Evolutionary conservation across 1,140 invertebrate species (phyloP), one percentile per base, ranked within the genome.

Genomic region (Cherax destructor): DNA sequence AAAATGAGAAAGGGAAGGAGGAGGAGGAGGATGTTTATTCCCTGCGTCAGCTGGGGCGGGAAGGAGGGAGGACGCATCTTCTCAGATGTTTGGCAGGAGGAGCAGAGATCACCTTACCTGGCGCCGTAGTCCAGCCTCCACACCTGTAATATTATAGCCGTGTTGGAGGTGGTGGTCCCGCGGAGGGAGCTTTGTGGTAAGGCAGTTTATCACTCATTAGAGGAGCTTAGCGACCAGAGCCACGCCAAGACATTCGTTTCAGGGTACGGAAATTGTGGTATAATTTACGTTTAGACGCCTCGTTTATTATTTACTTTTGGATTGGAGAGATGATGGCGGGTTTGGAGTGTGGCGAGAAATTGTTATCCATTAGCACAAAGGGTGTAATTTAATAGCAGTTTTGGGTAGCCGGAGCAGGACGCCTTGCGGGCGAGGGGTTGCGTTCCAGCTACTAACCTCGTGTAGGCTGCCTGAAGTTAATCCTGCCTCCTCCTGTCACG

Each of bases 61-160:
- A 59, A 56, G 56, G 80, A 59, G 81, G 49, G 59, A 21, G 18
- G 24, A 21, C 4, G 69, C 59, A 83, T 61, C 81, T 69, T 83
- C 59, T 83, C 81, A 69, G 56, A 61, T 83, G 80, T 83, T 83
- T 83, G 80, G 80, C 56, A 56, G 80, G 80, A 61, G 30, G 80
- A 61, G 56, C n/a, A 59, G 59, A 47, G 81, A 83, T 83, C 81
- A 69, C 30, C 49, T 83, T 83, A 83, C 81, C 59, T 69, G 41
- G 59, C 81, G n/a, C 81, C 61, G 24, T 69, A 24, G 18, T 16
- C 49, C 61, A 69, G 59, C 59, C 81, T 83, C 81, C 81, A 9
- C 81, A 83, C 81, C 61, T 83, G 81, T 83, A 83, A 83, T 65
- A 69, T 49, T 69, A 83, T 59, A 83, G 81, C 7, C 24, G 47